These are phyloP conservation scores for Sinotaia quadrata DNA, from an alignment of 2,888 invertebrate species.

Conservation along the genomic window DNA sequence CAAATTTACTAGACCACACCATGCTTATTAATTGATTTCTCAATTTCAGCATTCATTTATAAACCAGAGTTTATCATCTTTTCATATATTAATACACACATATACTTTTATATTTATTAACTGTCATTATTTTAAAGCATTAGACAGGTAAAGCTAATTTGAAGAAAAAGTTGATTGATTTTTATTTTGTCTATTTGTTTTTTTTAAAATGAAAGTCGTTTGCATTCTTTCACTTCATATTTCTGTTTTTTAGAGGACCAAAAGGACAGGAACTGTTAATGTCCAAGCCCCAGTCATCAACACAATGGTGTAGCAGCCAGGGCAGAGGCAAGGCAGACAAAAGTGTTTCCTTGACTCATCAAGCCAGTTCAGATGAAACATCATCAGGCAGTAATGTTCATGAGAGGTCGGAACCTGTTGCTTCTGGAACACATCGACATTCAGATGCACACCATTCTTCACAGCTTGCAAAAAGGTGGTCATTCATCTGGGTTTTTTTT, in stretches of 20 bases:
- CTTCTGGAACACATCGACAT: too few relatives aligned
- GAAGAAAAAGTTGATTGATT: not conserved
- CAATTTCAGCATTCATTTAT: too few relatives aligned
- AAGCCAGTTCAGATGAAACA: not conserved
- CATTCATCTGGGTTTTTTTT: too few relatives aligned
- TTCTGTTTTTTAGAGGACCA: slow-evolving; percentile 28
- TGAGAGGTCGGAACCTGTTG: not conserved
- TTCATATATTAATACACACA: too few relatives aligned
- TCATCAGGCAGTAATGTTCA: not conserved
- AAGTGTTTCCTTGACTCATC: slow-evolving; percentile 5
- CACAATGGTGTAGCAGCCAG: slow-evolving; percentile 36
- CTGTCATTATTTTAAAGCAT: too few relatives aligned
- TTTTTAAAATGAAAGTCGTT: not conserved
- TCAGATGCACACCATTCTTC: too few relatives aligned
- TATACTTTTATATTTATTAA: too few relatives aligned
- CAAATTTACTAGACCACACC: too few relatives aligned
- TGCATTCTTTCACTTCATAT: not conserved
- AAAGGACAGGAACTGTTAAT: slow-evolving; percentile 34
- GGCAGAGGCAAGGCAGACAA: slow-evolving; percentile 53
- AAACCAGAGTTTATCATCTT: too few relatives aligned
- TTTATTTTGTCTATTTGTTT: not conserved
- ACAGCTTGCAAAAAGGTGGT: too few relatives aligned
- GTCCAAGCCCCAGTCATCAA: slow-evolving; percentile 38
- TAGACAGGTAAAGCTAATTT: too few relatives aligned
- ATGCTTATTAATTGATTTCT: too few relatives aligned